These are phyloP conservation scores for Leptinotarsa haldemani DNA, from an alignment of 2,888 invertebrate species.

Conservation along the genomic window DNA sequence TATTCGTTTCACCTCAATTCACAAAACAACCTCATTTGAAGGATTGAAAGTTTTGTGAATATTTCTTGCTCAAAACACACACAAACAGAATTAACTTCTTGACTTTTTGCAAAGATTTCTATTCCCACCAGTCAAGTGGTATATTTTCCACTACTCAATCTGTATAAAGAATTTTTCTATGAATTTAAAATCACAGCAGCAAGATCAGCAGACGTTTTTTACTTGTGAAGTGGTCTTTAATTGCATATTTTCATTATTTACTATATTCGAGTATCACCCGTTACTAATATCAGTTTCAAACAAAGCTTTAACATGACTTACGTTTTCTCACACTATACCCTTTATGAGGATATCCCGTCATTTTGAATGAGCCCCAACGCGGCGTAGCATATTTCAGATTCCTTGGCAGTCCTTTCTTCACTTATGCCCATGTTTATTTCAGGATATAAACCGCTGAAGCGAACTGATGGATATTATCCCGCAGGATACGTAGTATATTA, in stretches of 20 bases:
- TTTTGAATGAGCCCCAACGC: slow-evolving; percentile 12
- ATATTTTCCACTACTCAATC: too few species aligned
- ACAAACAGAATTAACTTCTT: too few species aligned
- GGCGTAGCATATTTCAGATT: slow-evolving; percentile 57
- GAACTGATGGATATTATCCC: slow-evolving; percentile 34
- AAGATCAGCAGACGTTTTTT: too few species aligned
- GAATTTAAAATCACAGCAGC: too few species aligned
- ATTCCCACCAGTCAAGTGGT: too few species aligned
- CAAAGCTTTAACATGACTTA: not conserved
- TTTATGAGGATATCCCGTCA: slow-evolving; percentile 13
- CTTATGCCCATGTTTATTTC: slow-evolving; percentile 62
- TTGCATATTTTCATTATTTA: not conserved
- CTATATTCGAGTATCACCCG: not conserved
- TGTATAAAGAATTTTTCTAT: too few species aligned
- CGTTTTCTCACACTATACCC: not conserved
- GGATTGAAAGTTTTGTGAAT: too few species aligned
- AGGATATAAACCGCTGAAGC: slow-evolving; percentile 41
- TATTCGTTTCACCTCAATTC: too few species aligned
- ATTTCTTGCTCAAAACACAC: too few species aligned
- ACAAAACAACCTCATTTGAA: too few species aligned
- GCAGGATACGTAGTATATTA: slow-evolving; percentile 52
- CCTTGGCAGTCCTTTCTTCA: slow-evolving; percentile 56
- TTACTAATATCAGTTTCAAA: not conserved
- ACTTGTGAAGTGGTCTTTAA: too few species aligned
- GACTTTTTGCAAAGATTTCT: too few species aligned